These are phyloP conservation scores for Nephrotoma appendiculata DNA, from an alignment of 2,888 invertebrate genomes.

Conservation along the genomic window DNA sequence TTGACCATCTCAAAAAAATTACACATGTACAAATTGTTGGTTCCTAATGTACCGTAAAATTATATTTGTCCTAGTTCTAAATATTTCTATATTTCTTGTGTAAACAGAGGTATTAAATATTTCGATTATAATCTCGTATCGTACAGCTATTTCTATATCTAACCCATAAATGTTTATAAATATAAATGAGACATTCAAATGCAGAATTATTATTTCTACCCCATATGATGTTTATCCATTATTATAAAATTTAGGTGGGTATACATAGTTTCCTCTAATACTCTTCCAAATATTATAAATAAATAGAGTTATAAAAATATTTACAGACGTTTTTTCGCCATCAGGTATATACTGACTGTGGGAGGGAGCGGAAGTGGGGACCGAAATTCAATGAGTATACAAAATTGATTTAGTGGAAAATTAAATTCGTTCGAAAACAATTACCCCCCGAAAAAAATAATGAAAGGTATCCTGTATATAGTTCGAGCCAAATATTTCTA, in stretches of 20 bases:
- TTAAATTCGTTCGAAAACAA: background rate
- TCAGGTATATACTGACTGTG: background rate
- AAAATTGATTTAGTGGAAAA: background rate
- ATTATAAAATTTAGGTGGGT: background rate
- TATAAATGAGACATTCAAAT: background rate
- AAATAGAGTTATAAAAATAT: background rate
- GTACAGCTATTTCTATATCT: background rate
- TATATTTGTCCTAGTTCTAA: too few relatives aligned
- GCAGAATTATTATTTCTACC: background rate
- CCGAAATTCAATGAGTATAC: background rate
- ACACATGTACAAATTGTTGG: too few relatives aligned
- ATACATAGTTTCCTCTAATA: background rate
- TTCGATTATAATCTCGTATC: background rate
- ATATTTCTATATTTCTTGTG: too few relatives aligned
- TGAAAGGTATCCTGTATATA: background rate
- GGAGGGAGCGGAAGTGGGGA: background rate
- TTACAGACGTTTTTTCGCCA: background rate
- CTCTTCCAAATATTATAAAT: background rate
- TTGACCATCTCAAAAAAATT: too few relatives aligned
- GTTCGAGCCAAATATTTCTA: background rate
- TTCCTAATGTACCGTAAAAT: too few relatives aligned
- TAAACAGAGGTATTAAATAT: background rate
- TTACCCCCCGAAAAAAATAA: background rate
- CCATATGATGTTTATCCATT: background rate
- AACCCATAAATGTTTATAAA: background rate